Evolutionary conservation across 35 echinoderm and acorn worm genomes (phyloP).

Genomic region (Apostichopus parvimensis): DNA sequence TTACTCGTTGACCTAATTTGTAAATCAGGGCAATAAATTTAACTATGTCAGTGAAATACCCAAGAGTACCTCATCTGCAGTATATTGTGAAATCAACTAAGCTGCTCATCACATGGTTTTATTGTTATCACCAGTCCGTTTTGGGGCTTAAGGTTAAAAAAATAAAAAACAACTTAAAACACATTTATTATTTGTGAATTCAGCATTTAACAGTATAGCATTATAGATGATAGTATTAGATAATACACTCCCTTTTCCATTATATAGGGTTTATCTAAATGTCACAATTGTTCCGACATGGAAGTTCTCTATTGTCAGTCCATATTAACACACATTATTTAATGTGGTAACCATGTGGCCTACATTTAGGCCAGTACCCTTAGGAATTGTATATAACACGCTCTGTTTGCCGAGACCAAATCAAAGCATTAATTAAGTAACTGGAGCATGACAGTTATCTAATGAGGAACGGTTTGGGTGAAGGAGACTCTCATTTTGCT

Average conservation of each 20-base stretch:
- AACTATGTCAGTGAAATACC: background rate
- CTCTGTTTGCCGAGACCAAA: slow-evolving; percentile 31
- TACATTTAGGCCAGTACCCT: slow-evolving; percentile 45
- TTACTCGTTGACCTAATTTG: slow-evolving; percentile 1
- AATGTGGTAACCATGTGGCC: slow-evolving; percentile 39
- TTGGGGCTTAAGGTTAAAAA: too few species aligned
- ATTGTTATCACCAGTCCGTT: too few species aligned
- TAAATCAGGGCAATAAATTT: slow-evolving; percentile 15
- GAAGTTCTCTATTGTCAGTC: too few species aligned
- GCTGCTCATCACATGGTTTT: too few species aligned
- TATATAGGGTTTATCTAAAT: too few species aligned
- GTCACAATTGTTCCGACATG: too few species aligned
- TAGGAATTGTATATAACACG: slow-evolving; percentile 31
- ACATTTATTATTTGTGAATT: too few species aligned
- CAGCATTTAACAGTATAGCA: too few species aligned
- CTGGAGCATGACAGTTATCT: slow-evolving; percentile 39
- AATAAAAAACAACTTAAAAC: too few species aligned
- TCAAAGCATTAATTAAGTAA: slow-evolving; percentile 56
- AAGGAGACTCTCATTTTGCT: background rate
- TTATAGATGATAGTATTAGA: too few species aligned
- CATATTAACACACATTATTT: background rate
- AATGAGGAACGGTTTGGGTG: slow-evolving; percentile 32
- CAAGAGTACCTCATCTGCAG: background rate
- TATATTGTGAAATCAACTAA: background rate
- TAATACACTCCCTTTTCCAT: too few species aligned